Conservation (phyloP, 1,140 invertebrate species). For the Maniola jurtina region DNA sequence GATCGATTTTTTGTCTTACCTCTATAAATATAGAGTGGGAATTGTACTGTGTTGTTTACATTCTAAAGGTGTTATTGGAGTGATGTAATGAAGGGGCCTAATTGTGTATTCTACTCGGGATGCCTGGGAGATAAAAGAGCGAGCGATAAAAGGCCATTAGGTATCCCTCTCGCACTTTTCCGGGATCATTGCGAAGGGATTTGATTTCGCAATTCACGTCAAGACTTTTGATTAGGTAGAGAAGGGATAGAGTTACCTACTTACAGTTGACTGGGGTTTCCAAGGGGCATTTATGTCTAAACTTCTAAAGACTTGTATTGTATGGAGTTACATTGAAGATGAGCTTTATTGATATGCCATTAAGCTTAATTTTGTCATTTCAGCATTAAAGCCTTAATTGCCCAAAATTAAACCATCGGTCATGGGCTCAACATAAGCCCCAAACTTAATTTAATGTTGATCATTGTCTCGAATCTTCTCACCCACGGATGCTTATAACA, state of each 20-base stretch:
- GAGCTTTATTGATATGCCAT: too few species aligned
- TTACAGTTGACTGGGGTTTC: too few species aligned
- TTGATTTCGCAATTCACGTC: slow-evolving; percentile 6
- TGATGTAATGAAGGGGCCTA: slow-evolving; percentile 74
- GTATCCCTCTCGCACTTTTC: slow-evolving; percentile 45
- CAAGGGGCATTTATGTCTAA: too few species aligned
- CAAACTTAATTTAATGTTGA: slow-evolving; percentile 49
- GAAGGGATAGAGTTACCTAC: too few species aligned
- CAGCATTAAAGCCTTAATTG: not conserved
- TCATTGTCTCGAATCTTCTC: slow-evolving; percentile 47
- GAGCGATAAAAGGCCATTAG: slow-evolving; percentile 43
- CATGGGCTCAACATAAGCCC: not conserved
- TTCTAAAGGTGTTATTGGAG: slow-evolving; percentile 74
- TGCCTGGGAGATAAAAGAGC: slow-evolving; percentile 63
- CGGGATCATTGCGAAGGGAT: slow-evolving; percentile 16
- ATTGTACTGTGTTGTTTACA: slow-evolving; percentile 30
- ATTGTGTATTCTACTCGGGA: slow-evolving; percentile 73
- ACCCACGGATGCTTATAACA: slow-evolving; percentile 32
- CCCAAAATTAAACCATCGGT: not conserved
- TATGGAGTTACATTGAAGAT: too few species aligned
- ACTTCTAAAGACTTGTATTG: too few species aligned
- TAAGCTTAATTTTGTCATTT: too few species aligned
- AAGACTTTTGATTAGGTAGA: too few species aligned
- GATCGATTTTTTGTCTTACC: slow-evolving; percentile 24
- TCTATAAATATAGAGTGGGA: slow-evolving; percentile 12